Evolutionary conservation across 2,888 invertebrate species (phyloP).

Genomic region (Ophion ventricosus): DNA sequence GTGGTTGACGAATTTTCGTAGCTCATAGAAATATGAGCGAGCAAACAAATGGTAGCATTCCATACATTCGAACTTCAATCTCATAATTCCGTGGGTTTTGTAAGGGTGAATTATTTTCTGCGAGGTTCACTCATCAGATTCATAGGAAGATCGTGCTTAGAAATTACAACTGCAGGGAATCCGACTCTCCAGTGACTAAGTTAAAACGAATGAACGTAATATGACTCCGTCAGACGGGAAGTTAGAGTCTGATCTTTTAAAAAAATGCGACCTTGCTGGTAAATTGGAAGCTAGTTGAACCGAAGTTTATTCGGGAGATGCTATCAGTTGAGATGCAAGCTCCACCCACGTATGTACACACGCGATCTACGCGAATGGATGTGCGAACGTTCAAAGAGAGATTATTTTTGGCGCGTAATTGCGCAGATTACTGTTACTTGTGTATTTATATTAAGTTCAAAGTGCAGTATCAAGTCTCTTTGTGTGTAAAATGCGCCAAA

Average conservation of each 20-base stretch:
- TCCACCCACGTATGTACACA: neutral
- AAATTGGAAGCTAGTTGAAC: neutral
- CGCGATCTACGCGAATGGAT: neutral
- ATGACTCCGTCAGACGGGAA: neutral
- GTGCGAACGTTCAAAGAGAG: neutral
- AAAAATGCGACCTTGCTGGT: neutral
- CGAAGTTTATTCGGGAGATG: neutral
- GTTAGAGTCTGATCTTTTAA: neutral
- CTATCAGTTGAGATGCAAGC: neutral
- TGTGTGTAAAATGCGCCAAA: constrained; percentile 8
- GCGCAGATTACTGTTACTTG: constrained; percentile 19
- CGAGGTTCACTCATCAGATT: too few relatives aligned
- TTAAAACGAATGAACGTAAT: too few relatives aligned
- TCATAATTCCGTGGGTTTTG: too few relatives aligned
- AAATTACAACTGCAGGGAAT: too few relatives aligned
- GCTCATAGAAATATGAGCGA: too few relatives aligned
- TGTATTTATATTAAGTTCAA: constrained; percentile 25
- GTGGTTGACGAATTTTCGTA: too few relatives aligned
- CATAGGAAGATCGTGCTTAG: too few relatives aligned
- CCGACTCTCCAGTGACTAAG: too few relatives aligned
- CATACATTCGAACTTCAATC: too few relatives aligned
- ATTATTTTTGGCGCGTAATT: constrained; percentile 27
- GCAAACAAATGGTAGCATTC: too few relatives aligned
- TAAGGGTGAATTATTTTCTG: too few relatives aligned
- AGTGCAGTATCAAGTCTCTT: constrained; percentile 28